A percentile compares a stretch with the other conserved stretches of the same genome.
These are phyloP conservation scores for Gracilinanus agilis DNA, from an alignment of 2,113 vertebrate species.

Conservation along the genomic window DNA sequence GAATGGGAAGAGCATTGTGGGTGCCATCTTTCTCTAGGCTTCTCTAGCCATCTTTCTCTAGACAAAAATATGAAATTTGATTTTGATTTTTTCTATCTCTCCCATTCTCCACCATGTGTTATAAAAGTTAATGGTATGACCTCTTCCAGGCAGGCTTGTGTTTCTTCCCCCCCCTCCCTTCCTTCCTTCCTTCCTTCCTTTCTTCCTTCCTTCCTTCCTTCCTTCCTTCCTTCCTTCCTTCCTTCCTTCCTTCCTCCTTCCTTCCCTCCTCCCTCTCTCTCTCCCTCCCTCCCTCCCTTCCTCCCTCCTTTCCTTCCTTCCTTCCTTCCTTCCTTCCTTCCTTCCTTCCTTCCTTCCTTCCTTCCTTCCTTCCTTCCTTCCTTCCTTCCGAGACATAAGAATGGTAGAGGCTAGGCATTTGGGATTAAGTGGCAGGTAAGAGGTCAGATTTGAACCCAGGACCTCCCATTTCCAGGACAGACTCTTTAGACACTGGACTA, in stretches of 20 bases:
- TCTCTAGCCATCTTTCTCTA: not conserved
- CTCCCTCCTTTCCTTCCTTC: not conserved
- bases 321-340: too few species aligned
- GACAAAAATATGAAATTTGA: not conserved
- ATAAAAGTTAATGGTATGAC: not conserved
- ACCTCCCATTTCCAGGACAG: too few species aligned
- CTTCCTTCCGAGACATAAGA: too few species aligned
- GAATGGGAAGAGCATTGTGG: not conserved
- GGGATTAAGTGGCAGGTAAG: too few species aligned
- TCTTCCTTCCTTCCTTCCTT: not conserved
- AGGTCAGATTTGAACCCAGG: too few species aligned
- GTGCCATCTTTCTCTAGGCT: not conserved
- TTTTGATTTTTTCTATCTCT: not conserved
- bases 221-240: not conserved
- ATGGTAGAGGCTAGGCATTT: too few species aligned
- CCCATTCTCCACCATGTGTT: not conserved
- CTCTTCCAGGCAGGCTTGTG: not conserved
- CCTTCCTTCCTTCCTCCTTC: not conserved
- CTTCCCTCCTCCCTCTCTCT: not conserved
- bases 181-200: not conserved
- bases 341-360: not conserved
- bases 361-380: not conserved
- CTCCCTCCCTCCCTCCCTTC: not conserved
- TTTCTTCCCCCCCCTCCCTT: too few species aligned
- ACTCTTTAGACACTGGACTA: too few species aligned